Conservation (phyloP, 2,888 invertebrate species). For the Heliconius aoede region DNA sequence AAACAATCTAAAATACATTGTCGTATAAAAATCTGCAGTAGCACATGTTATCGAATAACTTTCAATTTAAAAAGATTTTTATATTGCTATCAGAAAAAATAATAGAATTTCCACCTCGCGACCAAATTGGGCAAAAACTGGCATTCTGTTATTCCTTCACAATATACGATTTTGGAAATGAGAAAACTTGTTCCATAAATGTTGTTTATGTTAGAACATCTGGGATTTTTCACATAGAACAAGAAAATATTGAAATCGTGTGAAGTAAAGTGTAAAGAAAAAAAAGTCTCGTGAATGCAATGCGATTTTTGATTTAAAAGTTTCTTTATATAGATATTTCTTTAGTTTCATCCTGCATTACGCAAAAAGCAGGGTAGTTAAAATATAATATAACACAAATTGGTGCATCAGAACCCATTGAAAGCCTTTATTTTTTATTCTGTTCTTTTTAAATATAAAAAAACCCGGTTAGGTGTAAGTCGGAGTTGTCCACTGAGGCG, state of each 20-base stretch:
- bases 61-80: neutral
- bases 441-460: too few relatives aligned
- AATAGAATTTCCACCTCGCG: neutral
- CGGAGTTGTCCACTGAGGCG: too few relatives aligned
- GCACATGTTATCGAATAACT: neutral
- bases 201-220: constrained; percentile 33
- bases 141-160: neutral
- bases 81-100: neutral
- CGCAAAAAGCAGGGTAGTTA: too few relatives aligned
- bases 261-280: too few relatives aligned
- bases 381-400: too few relatives aligned
- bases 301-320: too few relatives aligned
- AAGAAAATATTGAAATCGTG: neutral
- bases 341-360: neutral
- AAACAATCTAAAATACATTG: neutral
- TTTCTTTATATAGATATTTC: neutral
- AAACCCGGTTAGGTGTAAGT: too few relatives aligned
- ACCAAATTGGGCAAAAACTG: constrained; percentile 13
- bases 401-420: too few relatives aligned
- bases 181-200: constrained; percentile 42
- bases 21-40: neutral
- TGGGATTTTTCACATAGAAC: constrained; percentile 19
- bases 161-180: constrained; percentile 23
- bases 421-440: too few relatives aligned
- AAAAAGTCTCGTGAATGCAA: too few relatives aligned